These are phyloP conservation scores for Pyrocephalus nanus DNA, from an alignment of 2,797 vertebrate species.

Conservation along the genomic window DNA sequence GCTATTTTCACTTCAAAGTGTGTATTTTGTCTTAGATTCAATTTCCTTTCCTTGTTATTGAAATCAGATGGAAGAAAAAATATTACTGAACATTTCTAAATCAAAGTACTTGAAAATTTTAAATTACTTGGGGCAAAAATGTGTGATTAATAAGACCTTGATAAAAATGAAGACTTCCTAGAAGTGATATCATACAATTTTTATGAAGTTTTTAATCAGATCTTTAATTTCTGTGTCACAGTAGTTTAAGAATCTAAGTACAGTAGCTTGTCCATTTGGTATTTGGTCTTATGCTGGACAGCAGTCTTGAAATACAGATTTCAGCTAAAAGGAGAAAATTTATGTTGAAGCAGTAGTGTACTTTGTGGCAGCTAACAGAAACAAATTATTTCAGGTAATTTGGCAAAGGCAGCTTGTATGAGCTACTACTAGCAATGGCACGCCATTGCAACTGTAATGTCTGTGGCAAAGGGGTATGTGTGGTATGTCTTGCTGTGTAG, in stretches of 20 bases:
- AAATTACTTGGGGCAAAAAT: not conserved
- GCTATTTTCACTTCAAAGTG: not conserved
- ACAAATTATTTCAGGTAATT: not conserved
- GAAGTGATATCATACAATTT: not conserved
- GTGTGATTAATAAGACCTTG: not conserved
- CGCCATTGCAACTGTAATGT: not conserved
- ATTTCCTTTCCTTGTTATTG: not conserved
- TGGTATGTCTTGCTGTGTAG: not conserved
- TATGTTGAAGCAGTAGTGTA: rapidly evolving
- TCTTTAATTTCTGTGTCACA: not conserved
- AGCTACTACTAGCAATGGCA: not conserved
- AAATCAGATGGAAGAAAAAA: not conserved
- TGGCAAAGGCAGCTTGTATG: not conserved
- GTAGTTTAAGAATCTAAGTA: not conserved
- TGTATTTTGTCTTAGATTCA: not conserved
- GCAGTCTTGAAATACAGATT: not conserved
- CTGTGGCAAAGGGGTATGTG: not conserved
- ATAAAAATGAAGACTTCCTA: not conserved
- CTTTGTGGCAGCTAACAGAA: not conserved
- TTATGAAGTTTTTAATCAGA: not conserved
- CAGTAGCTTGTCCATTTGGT: not conserved
- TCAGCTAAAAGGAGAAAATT: not conserved
- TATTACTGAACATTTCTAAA: not conserved
- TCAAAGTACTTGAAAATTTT: not conserved
- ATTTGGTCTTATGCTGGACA: not conserved